phyloP scores from a whole-genome alignment of 1,140 invertebrate species.

The Maconellicoccus hirsutus region DNA sequence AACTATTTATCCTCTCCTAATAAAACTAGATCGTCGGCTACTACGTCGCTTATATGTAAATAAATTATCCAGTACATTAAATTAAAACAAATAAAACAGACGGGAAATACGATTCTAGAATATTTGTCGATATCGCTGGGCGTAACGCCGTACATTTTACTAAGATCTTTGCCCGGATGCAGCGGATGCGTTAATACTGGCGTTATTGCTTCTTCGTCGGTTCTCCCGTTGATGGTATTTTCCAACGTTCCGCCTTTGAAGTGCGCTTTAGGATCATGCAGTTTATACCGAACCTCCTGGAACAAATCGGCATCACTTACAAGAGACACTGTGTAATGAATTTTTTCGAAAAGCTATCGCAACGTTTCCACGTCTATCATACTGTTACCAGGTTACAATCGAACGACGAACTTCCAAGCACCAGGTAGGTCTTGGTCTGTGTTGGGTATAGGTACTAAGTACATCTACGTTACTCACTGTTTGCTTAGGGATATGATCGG shows the following conservation, averaged over 20 bases:
- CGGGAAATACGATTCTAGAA: constrained; percentile 87
- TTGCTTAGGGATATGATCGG: constrained; percentile 58
- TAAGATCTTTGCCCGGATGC: constrained; percentile 58
- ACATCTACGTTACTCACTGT: constrained; percentile 49
- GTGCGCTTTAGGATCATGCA: constrained; percentile 82
- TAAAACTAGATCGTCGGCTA: constrained; percentile 80
- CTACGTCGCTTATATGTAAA: constrained; percentile 86
- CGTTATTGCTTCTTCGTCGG: constrained; percentile 48
- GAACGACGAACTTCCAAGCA: no score
- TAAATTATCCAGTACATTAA: constrained; percentile 98
- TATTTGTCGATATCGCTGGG: constrained; percentile 95
- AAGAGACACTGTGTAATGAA: constrained; percentile 40
- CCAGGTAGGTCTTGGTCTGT: no score
- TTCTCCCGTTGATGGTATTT: constrained; percentile 74
- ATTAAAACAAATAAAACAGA: constrained; percentile 95
- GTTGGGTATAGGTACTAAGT: no score
- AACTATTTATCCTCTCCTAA: constrained; percentile 64
- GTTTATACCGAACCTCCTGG: constrained; percentile 89
- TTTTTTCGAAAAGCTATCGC: background rate
- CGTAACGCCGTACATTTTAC: constrained; percentile 60
- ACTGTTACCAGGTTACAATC: no score
- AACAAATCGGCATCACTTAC: constrained; percentile 56
- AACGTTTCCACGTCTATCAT: no score
- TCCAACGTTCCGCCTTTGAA: constrained; percentile 80
- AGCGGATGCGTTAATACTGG: constrained; percentile 60